Evolutionary conservation across 2,888 invertebrate species (phyloP), one percentile per base, ranked within the genome.

Genomic region (Halictus quadricinctus): DNA sequence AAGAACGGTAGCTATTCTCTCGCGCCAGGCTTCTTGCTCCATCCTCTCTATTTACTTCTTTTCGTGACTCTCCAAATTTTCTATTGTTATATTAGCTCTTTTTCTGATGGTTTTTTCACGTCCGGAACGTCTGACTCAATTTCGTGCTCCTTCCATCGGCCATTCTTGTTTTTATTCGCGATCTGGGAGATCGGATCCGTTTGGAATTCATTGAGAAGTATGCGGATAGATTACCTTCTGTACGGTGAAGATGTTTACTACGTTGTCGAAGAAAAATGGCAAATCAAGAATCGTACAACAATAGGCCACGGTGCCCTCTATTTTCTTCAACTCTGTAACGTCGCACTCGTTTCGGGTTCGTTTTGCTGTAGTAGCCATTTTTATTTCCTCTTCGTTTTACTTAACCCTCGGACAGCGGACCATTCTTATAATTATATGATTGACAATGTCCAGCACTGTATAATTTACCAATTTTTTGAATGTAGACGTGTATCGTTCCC

Each of bases 1-100:
- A 79, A 29, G 72, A 76, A 58, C 29, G 43, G 41, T 58, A 13
- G 46, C 50, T 29, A 77, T 83, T 58, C n/a, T 0, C 18, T 7
- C 50, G 25, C 48, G 73, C 64, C 36, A 64, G n/a, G 72, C 72
- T 75, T 41, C 50, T 41, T 18, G 29, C 18, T 50, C 8, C 13
- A 46, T 29, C 21, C 36, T 18, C 36, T 29, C 66, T 36, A 29
- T 66, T 41, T 29, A 36, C 66, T 21, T 36, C 66, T 29, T 36
- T 18, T 36, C 36, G 29, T 66, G 36, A 36, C 29, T 10, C 66
- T 36, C 66, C 36, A 36, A 66, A 64, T 29, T 29, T 64, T 29
- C 29, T 29, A 29, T 64, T 64, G 29, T 64, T 29, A 64, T 29
- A n/a, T 13, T 29, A 2, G 15, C 0, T 15, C 29, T 64, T 29